A percentile compares a stretch with the other conserved stretches of the same genome.
Conservation (phyloP, 2,797 vertebrate genomes). For the Notamacropus eugenii region DNA sequence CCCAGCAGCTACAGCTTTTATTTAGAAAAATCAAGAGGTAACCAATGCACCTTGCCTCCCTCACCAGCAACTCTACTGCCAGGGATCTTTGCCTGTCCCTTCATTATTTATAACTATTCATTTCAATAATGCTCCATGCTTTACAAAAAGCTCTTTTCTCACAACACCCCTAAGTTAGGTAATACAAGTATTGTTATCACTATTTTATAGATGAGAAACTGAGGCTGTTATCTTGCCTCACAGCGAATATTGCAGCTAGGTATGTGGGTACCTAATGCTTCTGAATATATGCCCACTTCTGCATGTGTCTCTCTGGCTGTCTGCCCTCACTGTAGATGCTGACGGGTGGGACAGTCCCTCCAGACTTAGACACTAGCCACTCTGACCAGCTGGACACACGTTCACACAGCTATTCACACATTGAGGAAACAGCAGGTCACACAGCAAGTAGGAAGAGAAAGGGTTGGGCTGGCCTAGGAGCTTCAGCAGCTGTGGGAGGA, state of each 20-base stretch:
- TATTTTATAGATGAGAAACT: not conserved
- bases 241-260: not conserved
- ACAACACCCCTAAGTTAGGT: not conserved
- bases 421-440: slow-evolving; percentile 90
- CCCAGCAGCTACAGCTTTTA: slow-evolving; percentile 86
- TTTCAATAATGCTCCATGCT: not conserved
- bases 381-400: slow-evolving; percentile 86
- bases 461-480: not conserved
- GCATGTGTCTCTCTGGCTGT: not conserved
- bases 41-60: not conserved
- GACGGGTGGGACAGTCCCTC: not conserved
- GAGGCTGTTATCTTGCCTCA: not conserved
- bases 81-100: not conserved
- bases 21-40: slow-evolving; percentile 90
- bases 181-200: not conserved
- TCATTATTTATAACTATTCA: not conserved
- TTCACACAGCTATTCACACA: slow-evolving; percentile 72
- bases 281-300: not conserved
- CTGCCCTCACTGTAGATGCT: slow-evolving; percentile 48
- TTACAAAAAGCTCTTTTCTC: not conserved
- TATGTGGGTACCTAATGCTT: not conserved
- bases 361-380: slow-evolving; percentile 48
- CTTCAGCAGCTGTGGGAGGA: too few relatives aligned
- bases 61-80: too few relatives aligned
- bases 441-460: slow-evolving; percentile 86